Evolutionary conservation across 2,888 invertebrate genomes (phyloP).

Genomic region (Sisyra nigra): DNA sequence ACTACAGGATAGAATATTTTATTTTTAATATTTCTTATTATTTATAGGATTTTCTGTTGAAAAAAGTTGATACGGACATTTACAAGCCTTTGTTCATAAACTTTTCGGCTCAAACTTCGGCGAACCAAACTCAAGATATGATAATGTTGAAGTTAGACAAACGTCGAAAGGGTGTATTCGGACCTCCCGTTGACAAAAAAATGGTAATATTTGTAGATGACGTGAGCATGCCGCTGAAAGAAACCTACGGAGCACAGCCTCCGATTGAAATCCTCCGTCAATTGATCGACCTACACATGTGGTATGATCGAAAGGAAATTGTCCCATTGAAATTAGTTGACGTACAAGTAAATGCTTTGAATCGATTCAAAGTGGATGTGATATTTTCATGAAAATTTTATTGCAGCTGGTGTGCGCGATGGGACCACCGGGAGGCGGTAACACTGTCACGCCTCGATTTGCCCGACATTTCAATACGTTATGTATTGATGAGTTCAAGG

Average conservation of each 20-base stretch:
- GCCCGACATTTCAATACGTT: constrained; percentile 73
- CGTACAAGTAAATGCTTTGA: constrained; percentile 44
- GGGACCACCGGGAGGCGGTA: constrained; percentile 67
- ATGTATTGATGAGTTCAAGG: constrained; percentile 79
- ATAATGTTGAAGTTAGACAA: constrained; percentile 91
- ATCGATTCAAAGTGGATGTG: background rate
- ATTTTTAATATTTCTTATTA: too few species aligned
- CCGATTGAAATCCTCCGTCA: constrained; percentile 85
- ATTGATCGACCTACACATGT: constrained; percentile 77
- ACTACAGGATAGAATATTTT: too few species aligned
- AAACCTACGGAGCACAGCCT: constrained; percentile 85
- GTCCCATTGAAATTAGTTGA: constrained; percentile 67
- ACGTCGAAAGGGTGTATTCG: constrained; percentile 80
- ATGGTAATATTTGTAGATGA: constrained; percentile 90
- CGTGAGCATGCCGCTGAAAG: constrained; percentile 86
- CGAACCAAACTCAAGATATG: constrained; percentile 86
- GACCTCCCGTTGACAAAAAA: constrained; percentile 80
- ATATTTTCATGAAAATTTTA: constrained; percentile 7
- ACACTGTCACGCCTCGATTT: constrained; percentile 70
- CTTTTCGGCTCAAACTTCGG: constrained; percentile 87
- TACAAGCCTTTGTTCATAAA: constrained; percentile 79
- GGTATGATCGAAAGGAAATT: constrained; percentile 77
- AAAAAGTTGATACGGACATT: constrained; percentile 56
- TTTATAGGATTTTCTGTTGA: constrained; percentile 66
- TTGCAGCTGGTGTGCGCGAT: constrained; percentile 73